phyloP scores from a whole-genome alignment of 2,888 invertebrate species.

The Merodon equestris region DNA sequence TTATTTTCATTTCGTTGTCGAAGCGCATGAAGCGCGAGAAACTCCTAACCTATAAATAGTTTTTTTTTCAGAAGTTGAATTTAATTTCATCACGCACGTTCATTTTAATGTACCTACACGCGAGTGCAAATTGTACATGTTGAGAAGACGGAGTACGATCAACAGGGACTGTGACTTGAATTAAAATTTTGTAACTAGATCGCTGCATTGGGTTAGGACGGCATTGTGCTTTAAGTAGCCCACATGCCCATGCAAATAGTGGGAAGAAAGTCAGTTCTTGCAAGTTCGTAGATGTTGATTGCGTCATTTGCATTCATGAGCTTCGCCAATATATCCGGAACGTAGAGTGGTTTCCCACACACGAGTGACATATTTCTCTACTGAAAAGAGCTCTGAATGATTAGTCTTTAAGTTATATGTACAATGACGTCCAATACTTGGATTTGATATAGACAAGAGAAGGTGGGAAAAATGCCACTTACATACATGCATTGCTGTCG shows the following conservation, averaged over 20 bases:
- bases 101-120: slow-evolving; percentile 27
- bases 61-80: slow-evolving; percentile 23
- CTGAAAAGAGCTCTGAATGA: too few relatives aligned
- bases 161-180: slow-evolving; percentile 27
- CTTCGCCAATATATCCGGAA: too few relatives aligned
- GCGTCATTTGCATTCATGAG: slow-evolving; percentile 9
- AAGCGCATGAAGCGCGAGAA: too few relatives aligned
- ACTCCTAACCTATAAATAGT: not conserved
- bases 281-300: slow-evolving; percentile 1
- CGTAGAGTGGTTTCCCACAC: too few relatives aligned
- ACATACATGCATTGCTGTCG: too few relatives aligned
- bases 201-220: slow-evolving; percentile 39
- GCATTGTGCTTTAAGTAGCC: slow-evolving; percentile 2
- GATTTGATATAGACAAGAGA: too few relatives aligned
- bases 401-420: too few relatives aligned
- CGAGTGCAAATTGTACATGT: not conserved
- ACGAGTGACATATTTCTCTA: too few relatives aligned
- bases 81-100: slow-evolving; percentile 54
- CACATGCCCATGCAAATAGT: not conserved
- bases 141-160: slow-evolving; percentile 31
- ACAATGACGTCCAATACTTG: too few relatives aligned
- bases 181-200: slow-evolving; percentile 49
- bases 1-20: slow-evolving; percentile 23
- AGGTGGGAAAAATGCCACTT: too few relatives aligned
- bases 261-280: not conserved